Conservation (phyloP, 2,797 vertebrate genomes). For the Poecilia gillii region DNA sequence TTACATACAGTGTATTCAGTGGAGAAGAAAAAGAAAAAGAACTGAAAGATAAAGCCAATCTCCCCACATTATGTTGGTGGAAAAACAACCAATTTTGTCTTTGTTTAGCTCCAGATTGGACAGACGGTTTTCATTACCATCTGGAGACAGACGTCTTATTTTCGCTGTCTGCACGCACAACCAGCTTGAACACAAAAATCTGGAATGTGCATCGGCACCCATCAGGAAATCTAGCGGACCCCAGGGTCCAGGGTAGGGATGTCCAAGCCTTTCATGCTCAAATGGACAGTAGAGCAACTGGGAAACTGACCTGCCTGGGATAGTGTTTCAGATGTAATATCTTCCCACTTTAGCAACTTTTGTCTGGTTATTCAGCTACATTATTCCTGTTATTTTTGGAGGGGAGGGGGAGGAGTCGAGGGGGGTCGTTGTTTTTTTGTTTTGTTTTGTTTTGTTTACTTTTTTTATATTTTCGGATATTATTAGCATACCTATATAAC, state of each 20-base stretch:
- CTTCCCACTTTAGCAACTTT: background rate
- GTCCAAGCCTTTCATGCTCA: background rate
- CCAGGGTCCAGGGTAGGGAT: background rate
- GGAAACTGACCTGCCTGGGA: background rate
- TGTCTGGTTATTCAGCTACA: background rate
- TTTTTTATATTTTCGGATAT: background rate
- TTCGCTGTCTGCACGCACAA: background rate
- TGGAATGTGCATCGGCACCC: background rate
- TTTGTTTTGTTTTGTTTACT: background rate
- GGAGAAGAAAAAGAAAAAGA: background rate
- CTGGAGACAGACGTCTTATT: background rate
- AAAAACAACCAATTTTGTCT: background rate
- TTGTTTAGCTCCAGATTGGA: background rate
- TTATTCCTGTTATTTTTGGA: background rate
- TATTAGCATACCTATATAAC: background rate
- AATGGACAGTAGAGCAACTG: too few relatives aligned
- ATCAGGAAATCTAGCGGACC: background rate
- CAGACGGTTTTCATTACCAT: background rate
- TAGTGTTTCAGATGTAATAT: background rate
- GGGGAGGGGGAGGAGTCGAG: fast-evolving
- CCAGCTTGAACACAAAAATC: background rate
- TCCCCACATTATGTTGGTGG: background rate
- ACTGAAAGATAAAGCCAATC: background rate
- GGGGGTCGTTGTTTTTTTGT: background rate
- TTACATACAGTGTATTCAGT: background rate